phyloP scores from a whole-genome alignment of 2,888 invertebrate genomes.

The Zonitis immaculata region DNA sequence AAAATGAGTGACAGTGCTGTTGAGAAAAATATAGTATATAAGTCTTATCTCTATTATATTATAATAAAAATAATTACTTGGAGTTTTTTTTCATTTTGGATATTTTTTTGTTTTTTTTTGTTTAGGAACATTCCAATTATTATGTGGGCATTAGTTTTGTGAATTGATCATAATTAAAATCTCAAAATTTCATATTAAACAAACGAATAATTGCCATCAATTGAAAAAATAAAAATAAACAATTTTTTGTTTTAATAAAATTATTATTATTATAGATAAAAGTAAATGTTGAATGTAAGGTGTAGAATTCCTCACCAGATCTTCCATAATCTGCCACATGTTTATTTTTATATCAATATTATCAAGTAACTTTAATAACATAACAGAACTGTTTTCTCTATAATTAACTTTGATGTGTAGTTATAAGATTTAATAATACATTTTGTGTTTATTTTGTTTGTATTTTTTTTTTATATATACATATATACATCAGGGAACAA shows the following conservation, averaged over 20 bases:
- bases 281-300: no score
- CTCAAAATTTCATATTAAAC: no score
- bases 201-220: no score
- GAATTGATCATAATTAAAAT: no score
- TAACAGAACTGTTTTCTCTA: conserved; percentile 8
- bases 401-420: conserved; percentile 29
- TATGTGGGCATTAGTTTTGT: conserved; percentile 25
- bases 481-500: conserved; percentile 39
- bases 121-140: conserved; percentile 29
- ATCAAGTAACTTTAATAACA: not conserved
- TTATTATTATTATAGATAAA: no score
- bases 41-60: not conserved
- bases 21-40: not conserved
- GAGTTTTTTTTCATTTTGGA: conserved; percentile 13
- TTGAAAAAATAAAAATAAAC: no score
- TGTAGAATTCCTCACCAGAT: not conserved
- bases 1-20: not conserved
- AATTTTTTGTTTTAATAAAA: no score
- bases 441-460: not conserved
- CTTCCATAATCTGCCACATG: not conserved
- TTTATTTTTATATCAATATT: conserved; percentile 17
- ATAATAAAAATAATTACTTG: not conserved
- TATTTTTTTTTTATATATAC: conserved; percentile 26
- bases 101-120: conserved; percentile 15
- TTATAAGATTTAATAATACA: conserved; percentile 20